Conservation (phyloP, 2,888 invertebrate species). For the Serripes groenlandicus region DNA sequence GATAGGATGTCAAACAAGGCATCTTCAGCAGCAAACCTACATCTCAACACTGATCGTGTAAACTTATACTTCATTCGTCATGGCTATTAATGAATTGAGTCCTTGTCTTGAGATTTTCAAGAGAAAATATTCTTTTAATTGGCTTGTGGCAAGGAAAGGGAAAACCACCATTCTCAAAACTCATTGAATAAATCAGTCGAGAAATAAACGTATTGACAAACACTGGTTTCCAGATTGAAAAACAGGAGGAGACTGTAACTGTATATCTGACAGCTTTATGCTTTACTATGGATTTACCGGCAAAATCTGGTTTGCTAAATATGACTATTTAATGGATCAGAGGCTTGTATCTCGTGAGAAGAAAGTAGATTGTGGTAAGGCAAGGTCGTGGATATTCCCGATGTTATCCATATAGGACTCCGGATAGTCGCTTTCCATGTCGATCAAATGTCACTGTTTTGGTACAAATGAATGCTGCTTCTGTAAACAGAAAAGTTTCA, state of each 20-base stretch:
- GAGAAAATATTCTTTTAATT: slow-evolving; percentile 50
- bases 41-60: slow-evolving; percentile 39
- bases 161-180: slow-evolving; percentile 52
- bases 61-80: slow-evolving; percentile 26
- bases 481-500: slow-evolving; percentile 40
- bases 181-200: slow-evolving; percentile 12
- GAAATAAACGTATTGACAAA: slow-evolving; percentile 30
- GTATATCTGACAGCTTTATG: neutral
- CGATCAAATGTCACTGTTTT: slow-evolving; percentile 23
- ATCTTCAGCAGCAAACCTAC: slow-evolving; percentile 23
- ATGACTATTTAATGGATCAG: slow-evolving; percentile 68
- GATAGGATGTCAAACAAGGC: neutral
- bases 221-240: slow-evolving; percentile 42
- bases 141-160: slow-evolving; percentile 66
- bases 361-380: slow-evolving; percentile 54
- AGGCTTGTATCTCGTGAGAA: slow-evolving; percentile 67
- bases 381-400: slow-evolving; percentile 40
- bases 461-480: slow-evolving; percentile 26
- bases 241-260: neutral
- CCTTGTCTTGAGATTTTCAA: slow-evolving; percentile 33
- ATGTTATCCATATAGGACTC: slow-evolving; percentile 41
- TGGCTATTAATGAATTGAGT: slow-evolving; percentile 41
- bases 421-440: slow-evolving; percentile 5
- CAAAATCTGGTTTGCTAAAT: slow-evolving; percentile 65
- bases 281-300: slow-evolving; percentile 34